These are phyloP conservation scores for Aegithalos caudatus DNA, from an alignment of 2,113 vertebrate genomes.

Conservation along the genomic window DNA sequence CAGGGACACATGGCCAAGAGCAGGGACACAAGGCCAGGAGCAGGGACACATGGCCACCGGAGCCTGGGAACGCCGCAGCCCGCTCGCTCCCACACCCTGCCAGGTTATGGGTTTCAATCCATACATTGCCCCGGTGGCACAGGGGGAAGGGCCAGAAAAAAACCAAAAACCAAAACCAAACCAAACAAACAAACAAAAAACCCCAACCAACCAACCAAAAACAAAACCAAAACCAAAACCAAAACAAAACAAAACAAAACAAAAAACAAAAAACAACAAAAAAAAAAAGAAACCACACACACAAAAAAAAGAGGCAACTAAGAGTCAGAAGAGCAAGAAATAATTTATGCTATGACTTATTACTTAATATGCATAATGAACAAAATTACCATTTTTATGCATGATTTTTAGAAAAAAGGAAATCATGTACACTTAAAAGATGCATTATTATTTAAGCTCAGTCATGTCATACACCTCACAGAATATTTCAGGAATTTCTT, in stretches of 20 bases:
- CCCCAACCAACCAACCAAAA: no score
- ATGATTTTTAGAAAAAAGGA: neutral
- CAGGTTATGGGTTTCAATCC: slow-evolving; percentile 68
- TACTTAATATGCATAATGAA: neutral
- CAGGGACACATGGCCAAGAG: slow-evolving; percentile 8
- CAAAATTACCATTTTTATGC: neutral
- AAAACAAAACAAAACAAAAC: neutral
- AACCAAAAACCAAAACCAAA: neutral
- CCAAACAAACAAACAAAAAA: neutral
- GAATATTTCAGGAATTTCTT: neutral
- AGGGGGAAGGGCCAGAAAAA: rapidly evolving
- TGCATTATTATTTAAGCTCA: neutral
- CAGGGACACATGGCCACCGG: slow-evolving; percentile 13
- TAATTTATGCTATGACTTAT: neutral
- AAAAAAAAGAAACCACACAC: no score
- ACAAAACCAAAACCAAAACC: neutral
- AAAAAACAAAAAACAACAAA: no score
- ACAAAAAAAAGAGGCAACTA: neutral
- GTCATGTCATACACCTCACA: neutral
- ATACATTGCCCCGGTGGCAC: neutral
- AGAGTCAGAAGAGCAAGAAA: neutral
- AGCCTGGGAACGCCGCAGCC: slow-evolving; percentile 71
- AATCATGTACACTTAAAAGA: neutral
- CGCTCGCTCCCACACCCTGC: slow-evolving; percentile 62
- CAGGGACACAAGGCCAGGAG: no score